Evolutionary conservation across 2,113 vertebrate genomes (phyloP).

Genomic region (Leptobrachium leishanense): DNA sequence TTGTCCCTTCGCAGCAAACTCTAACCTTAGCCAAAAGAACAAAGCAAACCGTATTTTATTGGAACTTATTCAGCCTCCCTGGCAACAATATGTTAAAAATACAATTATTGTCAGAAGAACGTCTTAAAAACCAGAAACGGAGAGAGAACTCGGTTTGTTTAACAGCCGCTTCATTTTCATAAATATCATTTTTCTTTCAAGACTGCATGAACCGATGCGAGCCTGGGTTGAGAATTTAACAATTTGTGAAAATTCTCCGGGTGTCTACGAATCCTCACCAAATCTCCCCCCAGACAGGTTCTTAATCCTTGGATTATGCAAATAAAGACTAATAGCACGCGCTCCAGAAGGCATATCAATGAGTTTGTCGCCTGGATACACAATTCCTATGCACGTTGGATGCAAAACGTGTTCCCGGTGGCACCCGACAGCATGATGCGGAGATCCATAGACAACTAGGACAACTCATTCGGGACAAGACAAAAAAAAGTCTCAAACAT

Average conservation of each 20-base stretch:
- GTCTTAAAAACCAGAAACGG: too few relatives aligned
- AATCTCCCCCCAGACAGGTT: background rate
- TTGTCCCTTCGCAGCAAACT: too few relatives aligned
- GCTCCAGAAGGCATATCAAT: background rate
- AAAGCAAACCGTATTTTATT: too few relatives aligned
- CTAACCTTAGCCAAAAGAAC: too few relatives aligned
- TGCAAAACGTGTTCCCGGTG: background rate
- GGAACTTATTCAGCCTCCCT: too few relatives aligned
- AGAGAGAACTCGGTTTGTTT: background rate
- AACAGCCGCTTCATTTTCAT: background rate
- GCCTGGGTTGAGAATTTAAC: background rate
- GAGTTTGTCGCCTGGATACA: background rate
- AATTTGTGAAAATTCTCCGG: too few relatives aligned
- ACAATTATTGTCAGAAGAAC: too few relatives aligned
- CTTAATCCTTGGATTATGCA: background rate
- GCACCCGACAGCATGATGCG: background rate
- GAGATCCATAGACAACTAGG: background rate
- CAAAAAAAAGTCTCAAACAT: too few relatives aligned
- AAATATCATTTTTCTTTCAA: background rate
- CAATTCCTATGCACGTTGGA: background rate
- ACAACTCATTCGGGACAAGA: too few relatives aligned
- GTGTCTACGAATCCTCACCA: too few relatives aligned
- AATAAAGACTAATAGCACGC: background rate
- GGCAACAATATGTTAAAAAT: too few relatives aligned
- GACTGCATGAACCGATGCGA: background rate